Conservation (phyloP, 2,797 vertebrate genomes). For the Sylvilagus floridanus region DNA sequence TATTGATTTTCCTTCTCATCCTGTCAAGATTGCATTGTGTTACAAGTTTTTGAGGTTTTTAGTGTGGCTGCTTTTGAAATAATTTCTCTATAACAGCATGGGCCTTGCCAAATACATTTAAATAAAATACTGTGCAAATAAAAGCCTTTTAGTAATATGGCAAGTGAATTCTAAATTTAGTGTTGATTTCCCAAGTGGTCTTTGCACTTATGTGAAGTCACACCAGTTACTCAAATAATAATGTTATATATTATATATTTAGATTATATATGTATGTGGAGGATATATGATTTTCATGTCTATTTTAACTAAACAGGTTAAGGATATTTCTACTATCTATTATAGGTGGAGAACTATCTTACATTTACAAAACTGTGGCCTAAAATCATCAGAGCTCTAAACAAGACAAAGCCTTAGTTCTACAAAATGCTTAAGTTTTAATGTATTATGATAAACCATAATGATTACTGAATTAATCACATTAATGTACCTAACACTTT, state of each 20-base stretch:
- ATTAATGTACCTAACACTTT: neutral
- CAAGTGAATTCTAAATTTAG: constrained; percentile 36
- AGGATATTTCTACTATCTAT: constrained; percentile 28
- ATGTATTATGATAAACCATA: neutral
- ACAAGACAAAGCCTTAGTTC: constrained; percentile 13
- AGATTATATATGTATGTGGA: neutral
- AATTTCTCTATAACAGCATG: constrained; percentile 38
- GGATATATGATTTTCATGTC: constrained; percentile 3
- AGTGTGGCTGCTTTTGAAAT: neutral
- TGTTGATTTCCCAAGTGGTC: constrained; percentile 38
- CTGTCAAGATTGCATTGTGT: neutral
- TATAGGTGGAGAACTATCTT: constrained; percentile 9
- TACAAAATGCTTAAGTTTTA: constrained; percentile 41
- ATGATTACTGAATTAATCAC: constrained; percentile 28
- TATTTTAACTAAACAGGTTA: constrained; percentile 52
- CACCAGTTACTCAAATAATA: constrained; percentile 57
- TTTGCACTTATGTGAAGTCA: constrained; percentile 16
- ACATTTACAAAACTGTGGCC: neutral
- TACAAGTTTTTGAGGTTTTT: constrained; percentile 1
- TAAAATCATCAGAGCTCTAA: neutral
- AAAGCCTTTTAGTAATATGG: constrained; percentile 25
- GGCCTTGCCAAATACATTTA: constrained; percentile 53
- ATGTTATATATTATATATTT: neutral
- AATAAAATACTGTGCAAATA: constrained; percentile 51
- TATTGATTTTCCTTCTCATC: constrained; percentile 5